Evolutionary conservation across 2,797 vertebrate genomes (phyloP).

Genomic region (Erethizon dorsatum): DNA sequence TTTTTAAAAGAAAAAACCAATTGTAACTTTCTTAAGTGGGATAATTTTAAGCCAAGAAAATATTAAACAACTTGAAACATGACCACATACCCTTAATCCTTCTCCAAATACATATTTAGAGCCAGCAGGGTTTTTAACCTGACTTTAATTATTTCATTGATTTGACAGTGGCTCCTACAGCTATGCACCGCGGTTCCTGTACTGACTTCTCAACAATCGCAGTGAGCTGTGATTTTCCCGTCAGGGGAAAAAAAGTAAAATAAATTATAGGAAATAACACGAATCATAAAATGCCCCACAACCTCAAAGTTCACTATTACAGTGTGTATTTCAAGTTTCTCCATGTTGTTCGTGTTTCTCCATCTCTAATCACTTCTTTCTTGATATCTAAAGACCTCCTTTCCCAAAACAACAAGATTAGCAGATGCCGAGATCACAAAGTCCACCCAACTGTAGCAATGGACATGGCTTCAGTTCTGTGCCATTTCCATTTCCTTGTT

Average conservation of each 20-base stretch:
- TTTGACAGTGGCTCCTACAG: constrained; percentile 51
- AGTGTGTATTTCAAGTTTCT: neutral
- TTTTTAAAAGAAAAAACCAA: constrained; percentile 42
- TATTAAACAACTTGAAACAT: neutral
- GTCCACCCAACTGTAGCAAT: neutral
- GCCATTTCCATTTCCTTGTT: neutral
- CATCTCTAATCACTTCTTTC: neutral
- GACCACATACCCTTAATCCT: neutral
- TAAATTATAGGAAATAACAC: neutral
- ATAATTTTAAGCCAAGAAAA: constrained; percentile 53
- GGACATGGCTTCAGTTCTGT: neutral
- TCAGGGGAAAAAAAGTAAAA: neutral
- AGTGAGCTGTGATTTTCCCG: neutral
- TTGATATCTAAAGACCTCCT: neutral
- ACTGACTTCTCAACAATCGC: constrained; percentile 23
- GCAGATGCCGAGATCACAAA: neutral
- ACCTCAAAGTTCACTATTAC: neutral
- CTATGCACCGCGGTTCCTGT: neutral
- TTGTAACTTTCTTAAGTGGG: constrained; percentile 52
- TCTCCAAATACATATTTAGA: constrained; percentile 73
- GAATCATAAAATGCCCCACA: neutral
- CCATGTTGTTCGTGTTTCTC: neutral
- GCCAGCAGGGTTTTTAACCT: constrained; percentile 52
- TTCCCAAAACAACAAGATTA: neutral
- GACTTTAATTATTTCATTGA: constrained; percentile 74